A percentile compares a stretch with the other conserved stretches of the same genome.
phyloP scores from a whole-genome alignment of 2,113 vertebrate genomes.

The Setophaga coronata region DNA sequence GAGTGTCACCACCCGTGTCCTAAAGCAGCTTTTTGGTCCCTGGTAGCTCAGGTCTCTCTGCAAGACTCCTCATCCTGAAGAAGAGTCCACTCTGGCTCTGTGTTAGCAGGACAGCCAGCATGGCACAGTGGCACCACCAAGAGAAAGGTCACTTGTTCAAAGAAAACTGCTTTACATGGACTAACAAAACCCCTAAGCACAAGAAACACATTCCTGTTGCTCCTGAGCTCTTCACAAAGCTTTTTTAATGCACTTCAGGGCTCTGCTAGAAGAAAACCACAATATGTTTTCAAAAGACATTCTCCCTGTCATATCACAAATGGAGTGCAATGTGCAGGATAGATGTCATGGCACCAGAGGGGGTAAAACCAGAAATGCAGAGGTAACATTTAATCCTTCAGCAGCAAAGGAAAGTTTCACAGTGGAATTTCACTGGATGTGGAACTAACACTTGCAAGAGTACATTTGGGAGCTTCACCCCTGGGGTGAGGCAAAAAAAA shows the following conservation, averaged over 20 bases:
- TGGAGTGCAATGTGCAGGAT: neutral
- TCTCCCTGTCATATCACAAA: neutral
- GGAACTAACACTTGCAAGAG: neutral
- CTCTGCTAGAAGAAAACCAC: neutral
- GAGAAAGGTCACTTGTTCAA: neutral
- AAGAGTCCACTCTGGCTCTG: neutral
- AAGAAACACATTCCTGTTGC: fast-evolving
- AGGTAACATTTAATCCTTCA: neutral
- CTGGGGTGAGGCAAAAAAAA: neutral
- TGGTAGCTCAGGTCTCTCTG: neutral
- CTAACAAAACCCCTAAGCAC: neutral
- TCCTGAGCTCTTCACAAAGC: neutral
- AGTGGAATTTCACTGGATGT: neutral
- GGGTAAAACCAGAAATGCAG: neutral
- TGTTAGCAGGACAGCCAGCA: neutral
- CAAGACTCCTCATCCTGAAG: neutral
- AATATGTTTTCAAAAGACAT: neutral
- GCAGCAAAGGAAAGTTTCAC: neutral
- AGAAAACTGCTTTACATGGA: neutral
- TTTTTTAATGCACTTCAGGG: neutral
- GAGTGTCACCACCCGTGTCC: neutral
- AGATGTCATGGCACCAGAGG: neutral
- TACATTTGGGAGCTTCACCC: neutral
- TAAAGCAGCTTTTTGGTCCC: neutral
- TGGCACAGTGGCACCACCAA: neutral